These are phyloP conservation scores for Chitala chitala DNA, from an alignment of 2,113 vertebrate species.

Conservation along the genomic window DNA sequence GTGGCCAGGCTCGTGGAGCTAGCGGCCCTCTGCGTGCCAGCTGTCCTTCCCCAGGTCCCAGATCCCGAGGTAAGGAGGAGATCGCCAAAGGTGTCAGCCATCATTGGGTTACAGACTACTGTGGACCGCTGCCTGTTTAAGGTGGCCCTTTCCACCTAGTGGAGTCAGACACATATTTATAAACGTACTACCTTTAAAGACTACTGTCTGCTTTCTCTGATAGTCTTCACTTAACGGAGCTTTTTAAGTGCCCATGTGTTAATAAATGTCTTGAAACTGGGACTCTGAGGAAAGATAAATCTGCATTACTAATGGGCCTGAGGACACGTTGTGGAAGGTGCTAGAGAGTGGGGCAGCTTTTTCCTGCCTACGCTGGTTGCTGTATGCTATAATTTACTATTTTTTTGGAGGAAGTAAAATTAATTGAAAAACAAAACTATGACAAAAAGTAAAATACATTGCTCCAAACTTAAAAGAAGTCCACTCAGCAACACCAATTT, in stretches of 20 bases:
- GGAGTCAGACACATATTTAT: background rate
- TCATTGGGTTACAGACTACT: constrained; percentile 25
- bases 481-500: no score
- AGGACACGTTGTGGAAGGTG: background rate
- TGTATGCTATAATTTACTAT: background rate
- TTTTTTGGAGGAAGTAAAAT: no score
- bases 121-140: constrained; percentile 9
- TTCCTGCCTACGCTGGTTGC: background rate
- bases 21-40: constrained; percentile 58
- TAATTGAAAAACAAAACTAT: no score
- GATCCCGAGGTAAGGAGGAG: constrained; percentile 67
- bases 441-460: no score
- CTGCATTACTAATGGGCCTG: background rate
- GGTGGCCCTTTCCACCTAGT: background rate
- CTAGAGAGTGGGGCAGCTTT: background rate
- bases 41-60: constrained; percentile 59
- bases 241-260: no score
- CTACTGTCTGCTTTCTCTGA: no score
- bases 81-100: constrained; percentile 18
- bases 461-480: no score
- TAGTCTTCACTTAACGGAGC: background rate
- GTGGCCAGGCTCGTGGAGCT: constrained; percentile 51
- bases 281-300: background rate
- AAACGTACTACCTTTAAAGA: background rate
- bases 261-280: no score